Evolutionary conservation across 2,797 vertebrate genomes (phyloP).

Genomic region (Orientallactaga sibirica): DNA sequence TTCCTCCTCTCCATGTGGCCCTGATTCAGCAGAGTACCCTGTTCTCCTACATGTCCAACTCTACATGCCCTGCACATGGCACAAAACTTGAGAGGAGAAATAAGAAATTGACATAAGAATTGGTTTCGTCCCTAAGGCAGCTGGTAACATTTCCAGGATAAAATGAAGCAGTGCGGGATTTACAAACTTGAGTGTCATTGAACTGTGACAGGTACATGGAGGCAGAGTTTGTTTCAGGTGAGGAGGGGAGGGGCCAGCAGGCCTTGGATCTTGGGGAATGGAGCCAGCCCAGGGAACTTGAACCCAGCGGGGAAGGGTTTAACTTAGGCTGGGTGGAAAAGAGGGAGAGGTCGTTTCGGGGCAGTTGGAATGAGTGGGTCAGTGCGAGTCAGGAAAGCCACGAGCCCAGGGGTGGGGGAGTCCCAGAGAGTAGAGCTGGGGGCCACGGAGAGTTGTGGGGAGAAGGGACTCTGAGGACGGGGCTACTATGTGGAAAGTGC

Average conservation of each 20-base stretch:
- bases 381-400: background rate
- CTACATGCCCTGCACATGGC: background rate
- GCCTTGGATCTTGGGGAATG: conserved; percentile 19
- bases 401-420: background rate
- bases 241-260: conserved; percentile 52
- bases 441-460: background rate
- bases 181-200: background rate
- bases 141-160: background rate
- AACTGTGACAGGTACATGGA: conserved; percentile 7
- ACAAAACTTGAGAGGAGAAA: background rate
- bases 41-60: background rate
- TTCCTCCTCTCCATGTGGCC: background rate
- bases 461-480: background rate
- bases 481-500: background rate
- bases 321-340: background rate
- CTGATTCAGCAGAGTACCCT: background rate
- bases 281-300: conserved; percentile 36
- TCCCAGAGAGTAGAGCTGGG: background rate
- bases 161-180: background rate
- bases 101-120: background rate
- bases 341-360: background rate
- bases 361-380: background rate
- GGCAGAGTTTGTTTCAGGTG: background rate
- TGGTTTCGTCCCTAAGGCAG: background rate
- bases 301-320: conserved; percentile 52